A percentile compares a stretch with the other conserved stretches of the same genome.
Evolutionary conservation across 2,888 invertebrate species (phyloP).

Genomic region (Cheilosia vernalis): DNA sequence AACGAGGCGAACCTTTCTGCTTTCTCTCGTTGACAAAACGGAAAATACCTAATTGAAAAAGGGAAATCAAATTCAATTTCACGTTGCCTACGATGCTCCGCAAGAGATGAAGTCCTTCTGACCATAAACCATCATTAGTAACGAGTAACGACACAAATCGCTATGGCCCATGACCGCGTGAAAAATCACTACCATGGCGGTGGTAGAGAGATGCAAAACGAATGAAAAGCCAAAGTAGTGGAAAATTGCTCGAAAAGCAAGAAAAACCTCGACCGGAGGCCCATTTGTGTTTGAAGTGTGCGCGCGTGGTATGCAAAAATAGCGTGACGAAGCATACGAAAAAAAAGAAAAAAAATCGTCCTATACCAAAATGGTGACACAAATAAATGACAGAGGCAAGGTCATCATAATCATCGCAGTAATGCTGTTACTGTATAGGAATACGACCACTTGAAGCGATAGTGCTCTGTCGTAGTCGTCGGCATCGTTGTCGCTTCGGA

Average conservation of each 20-base stretch:
- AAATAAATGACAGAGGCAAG: constrained; percentile 74
- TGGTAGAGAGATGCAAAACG: neutral
- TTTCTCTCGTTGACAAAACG: constrained; percentile 32
- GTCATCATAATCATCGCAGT: constrained; percentile 62
- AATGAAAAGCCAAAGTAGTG: constrained; percentile 49
- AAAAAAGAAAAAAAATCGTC: constrained; percentile 53
- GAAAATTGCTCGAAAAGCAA: constrained; percentile 49
- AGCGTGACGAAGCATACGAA: constrained; percentile 62
- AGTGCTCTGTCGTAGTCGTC: constrained; percentile 49
- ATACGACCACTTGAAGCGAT: constrained; percentile 55
- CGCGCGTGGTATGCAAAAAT: constrained; percentile 68
- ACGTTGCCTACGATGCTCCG: neutral
- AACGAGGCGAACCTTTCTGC: neutral
- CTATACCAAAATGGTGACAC: constrained; percentile 52
- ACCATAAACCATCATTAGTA: constrained; percentile 58
- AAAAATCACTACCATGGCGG: constrained; percentile 55
- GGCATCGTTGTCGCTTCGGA: neutral
- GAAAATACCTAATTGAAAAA: constrained; percentile 43
- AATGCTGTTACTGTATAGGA: constrained; percentile 25
- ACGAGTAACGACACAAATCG: constrained; percentile 70
- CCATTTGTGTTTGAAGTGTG: constrained; percentile 72
- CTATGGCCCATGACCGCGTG: constrained; percentile 72
- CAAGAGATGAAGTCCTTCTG: constrained; percentile 36
- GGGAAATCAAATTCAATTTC: constrained; percentile 63
- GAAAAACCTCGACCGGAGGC: constrained; percentile 49